Percentiles rank a stretch among this genome's conserved stretches.
Evolutionary conservation across 2,797 vertebrate genomes (phyloP).

Genomic region (Pantherophis alleghaniensis): DNA sequence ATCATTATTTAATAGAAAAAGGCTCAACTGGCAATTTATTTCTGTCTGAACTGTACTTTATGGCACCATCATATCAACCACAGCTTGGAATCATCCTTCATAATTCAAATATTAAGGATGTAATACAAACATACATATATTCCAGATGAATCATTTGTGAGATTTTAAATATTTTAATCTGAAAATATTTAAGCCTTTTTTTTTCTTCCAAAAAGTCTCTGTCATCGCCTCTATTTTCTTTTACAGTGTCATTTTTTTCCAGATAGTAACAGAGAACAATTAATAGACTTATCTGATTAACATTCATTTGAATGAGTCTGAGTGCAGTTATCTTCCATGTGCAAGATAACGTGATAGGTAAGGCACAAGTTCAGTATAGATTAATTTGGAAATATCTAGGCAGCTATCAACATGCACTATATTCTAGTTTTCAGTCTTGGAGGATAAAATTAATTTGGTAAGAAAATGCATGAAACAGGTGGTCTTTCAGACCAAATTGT

Average conservation of each 20-base stretch:
- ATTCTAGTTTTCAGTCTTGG: neutral
- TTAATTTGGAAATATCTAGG: slow-evolving; percentile 1
- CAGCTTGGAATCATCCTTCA: slow-evolving; percentile 39
- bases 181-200: neutral
- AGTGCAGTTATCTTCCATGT: slow-evolving; percentile 27
- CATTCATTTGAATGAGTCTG: neutral
- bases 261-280: slow-evolving; percentile 4
- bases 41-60: slow-evolving; percentile 42
- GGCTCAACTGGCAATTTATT: slow-evolving; percentile 47
- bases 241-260: neutral
- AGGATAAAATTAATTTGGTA: neutral
- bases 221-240: neutral
- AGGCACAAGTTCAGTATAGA: neutral
- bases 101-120: slow-evolving; percentile 18
- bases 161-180: slow-evolving; percentile 40
- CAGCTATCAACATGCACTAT: neutral
- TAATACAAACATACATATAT: neutral
- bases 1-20: slow-evolving; percentile 57
- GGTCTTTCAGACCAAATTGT: neutral
- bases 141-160: slow-evolving; percentile 38
- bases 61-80: slow-evolving; percentile 46
- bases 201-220: neutral
- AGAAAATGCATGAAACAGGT: neutral
- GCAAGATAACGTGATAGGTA: neutral
- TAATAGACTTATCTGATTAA: neutral